Base-by-base conservation (phyloP, 2,888 invertebrate species). In the Drosophila fulvimacula region DNA sequence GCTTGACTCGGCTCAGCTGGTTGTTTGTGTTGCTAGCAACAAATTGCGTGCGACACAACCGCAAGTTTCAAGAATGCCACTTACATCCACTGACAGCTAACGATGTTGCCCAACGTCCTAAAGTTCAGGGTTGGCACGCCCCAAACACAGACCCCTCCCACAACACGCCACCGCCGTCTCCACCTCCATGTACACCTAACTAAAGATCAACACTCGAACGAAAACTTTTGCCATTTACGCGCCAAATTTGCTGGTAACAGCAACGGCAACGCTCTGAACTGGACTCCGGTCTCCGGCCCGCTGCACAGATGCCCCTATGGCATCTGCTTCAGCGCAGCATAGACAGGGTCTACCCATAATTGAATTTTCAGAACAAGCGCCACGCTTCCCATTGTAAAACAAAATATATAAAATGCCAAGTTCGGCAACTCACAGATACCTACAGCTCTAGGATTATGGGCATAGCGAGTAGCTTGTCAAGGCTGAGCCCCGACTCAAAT, bases 11-110 rank as follows among this genome's bases (percentile, higher is more conserved):
- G n/a, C 34, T 51, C 60, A 36, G 30, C 38, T 57, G 69, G 59
- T 42, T 62, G 44, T 36, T 64, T 44, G 17, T 64, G 60, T 60
- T 79, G 82, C 60, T 69, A 83, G 75, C 78, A 68, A 72, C 74
- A 88, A 88, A 82, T 86, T 83, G 83, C 88, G 87, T 83, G 76
- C 73, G 88, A 71, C 83, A 81, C 59, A 69, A 69, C 62, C 83
- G 72, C 79, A 83, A 83, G 68, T 83, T 86, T 83, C 87, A 88
- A 83, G 89, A 79, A 83, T 87, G 82, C 83, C 86, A 88, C 88
- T 83, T 85, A 83, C 87, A 83, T 80, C 58, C 62, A 79, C 75
- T 78, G 88, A 69, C 81, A 81, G 87, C 87, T 88, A 83, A 88
- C 88, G 87, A 83, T 77, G 89, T 82, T 83, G 88, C 81, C 71